Percentiles rank a stretch among this genome's conserved stretches.
Evolutionary conservation across 2,888 invertebrate species (phyloP).

Genomic region (Chalcosyrphus nemorum): DNA sequence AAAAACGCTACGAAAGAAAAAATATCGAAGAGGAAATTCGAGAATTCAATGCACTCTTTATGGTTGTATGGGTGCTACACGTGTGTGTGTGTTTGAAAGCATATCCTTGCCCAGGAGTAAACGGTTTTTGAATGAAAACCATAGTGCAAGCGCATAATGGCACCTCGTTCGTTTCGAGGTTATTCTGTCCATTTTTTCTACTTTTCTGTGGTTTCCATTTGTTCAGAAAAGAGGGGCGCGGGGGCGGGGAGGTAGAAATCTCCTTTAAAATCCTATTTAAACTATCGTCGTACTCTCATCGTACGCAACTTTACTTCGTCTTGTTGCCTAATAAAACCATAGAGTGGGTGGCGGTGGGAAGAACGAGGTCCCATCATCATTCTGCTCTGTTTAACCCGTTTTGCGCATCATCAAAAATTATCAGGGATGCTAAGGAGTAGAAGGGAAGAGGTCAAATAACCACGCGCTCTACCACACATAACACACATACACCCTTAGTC

Average conservation of each 20-base stretch:
- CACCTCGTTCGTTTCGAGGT: conserved; percentile 11
- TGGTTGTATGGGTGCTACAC: background rate
- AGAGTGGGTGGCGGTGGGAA: background rate
- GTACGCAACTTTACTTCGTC: conserved; percentile 1
- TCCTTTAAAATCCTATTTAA: background rate
- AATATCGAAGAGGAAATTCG: background rate
- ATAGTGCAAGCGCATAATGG: conserved; percentile 32
- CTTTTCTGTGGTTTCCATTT: background rate
- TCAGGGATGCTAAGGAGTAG: background rate
- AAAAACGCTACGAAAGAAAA: no score
- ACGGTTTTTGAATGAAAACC: conserved; percentile 18
- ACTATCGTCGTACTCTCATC: background rate
- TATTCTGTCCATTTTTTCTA: background rate
- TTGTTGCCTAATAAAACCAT: conserved; percentile 8
- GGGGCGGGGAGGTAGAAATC: background rate
- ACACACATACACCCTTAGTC: background rate
- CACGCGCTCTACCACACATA: background rate
- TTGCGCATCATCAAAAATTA: conserved; percentile 33
- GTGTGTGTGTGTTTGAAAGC: background rate
- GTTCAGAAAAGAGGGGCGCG: background rate
- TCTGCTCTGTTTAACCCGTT: conserved; percentile 12
- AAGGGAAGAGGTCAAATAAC: conserved; percentile 16
- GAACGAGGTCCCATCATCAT: background rate
- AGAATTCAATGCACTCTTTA: background rate
- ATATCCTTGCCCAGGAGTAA: conserved; percentile 1